Conservation (phyloP, 2,113 vertebrate genomes). For the Hypomesus transpacificus region DNA sequence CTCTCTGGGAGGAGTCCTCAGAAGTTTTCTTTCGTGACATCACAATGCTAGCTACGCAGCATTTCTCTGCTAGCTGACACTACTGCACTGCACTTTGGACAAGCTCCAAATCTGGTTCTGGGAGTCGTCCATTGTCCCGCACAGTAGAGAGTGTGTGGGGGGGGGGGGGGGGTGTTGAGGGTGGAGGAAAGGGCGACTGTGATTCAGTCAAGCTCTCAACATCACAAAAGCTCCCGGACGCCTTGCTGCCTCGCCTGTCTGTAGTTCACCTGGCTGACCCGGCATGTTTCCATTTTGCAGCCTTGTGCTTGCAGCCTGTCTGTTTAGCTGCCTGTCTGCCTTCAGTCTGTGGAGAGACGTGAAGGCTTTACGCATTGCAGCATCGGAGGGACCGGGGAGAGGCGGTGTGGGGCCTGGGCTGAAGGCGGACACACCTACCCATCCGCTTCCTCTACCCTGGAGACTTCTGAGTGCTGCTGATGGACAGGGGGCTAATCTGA, state of each 20-base stretch:
- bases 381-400: conserved; percentile 4
- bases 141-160: not conserved
- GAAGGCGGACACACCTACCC: conserved; percentile 21
- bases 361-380: conserved; percentile 72
- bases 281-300: too few relatives aligned
- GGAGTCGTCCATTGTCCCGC: conserved; percentile 16
- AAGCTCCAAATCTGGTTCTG: conserved; percentile 14
- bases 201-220: conserved; percentile 22
- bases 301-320: too few relatives aligned
- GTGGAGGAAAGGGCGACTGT: conserved; percentile 10
- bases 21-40: too few relatives aligned
- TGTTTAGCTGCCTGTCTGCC: not conserved
- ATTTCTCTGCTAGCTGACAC: conserved; percentile 7
- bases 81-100: conserved; percentile 33
- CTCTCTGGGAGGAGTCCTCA: too few relatives aligned
- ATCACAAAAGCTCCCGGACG: conserved; percentile 21
- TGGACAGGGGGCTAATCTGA: conserved; percentile 63
- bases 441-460: conserved; percentile 17
- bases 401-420: not conserved
- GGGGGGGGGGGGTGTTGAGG: not conserved
- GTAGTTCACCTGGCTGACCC: not conserved
- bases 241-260: not conserved
- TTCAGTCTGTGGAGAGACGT: conserved; percentile 30
- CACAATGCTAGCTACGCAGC: not conserved
- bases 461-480: conserved; percentile 61